Evolutionary conservation across 1,140 invertebrate genomes (phyloP).

Genomic region (Drosophila kepulauana): DNA sequence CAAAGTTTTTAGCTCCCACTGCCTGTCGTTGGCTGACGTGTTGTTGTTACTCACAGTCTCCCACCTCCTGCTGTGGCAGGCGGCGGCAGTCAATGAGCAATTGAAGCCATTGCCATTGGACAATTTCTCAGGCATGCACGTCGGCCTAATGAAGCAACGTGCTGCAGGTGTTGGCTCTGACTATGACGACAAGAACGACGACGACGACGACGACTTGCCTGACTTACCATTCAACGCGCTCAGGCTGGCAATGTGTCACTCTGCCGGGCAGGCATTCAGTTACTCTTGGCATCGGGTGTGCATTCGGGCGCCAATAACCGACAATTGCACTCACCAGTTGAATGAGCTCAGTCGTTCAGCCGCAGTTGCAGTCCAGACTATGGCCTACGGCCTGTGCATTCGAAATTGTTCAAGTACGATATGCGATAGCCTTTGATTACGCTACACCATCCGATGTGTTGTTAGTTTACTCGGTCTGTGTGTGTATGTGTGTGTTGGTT

Average conservation of each 20-base stretch:
- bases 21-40: neutral
- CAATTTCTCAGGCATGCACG: conserved; percentile 24
- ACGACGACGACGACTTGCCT: conserved; percentile 3
- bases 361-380: conserved; percentile 8
- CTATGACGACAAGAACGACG: too few relatives aligned
- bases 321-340: conserved; percentile 69
- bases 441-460: conserved; percentile 43
- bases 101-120: conserved; percentile 3
- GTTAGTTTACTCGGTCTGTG: conserved; percentile 21
- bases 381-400: conserved; percentile 17
- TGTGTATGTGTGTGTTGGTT: conserved; percentile 35
- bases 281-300: conserved; percentile 38
- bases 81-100: conserved; percentile 13
- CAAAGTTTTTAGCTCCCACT: conserved; percentile 35
- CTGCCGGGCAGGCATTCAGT: conserved; percentile 7
- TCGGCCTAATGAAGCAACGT: conserved; percentile 62
- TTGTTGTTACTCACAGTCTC: neutral
- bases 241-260: conserved; percentile 40
- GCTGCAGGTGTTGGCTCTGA: conserved; percentile 30
- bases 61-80: neutral
- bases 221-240: conserved; percentile 10
- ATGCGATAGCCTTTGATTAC: conserved; percentile 74
- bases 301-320: conserved; percentile 45
- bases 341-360: conserved; percentile 34
- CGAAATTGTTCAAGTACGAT: conserved; percentile 32